These are phyloP conservation scores for Didymodactylos carnosus DNA, from an alignment of 2,888 invertebrate genomes.

Conservation along the genomic window DNA sequence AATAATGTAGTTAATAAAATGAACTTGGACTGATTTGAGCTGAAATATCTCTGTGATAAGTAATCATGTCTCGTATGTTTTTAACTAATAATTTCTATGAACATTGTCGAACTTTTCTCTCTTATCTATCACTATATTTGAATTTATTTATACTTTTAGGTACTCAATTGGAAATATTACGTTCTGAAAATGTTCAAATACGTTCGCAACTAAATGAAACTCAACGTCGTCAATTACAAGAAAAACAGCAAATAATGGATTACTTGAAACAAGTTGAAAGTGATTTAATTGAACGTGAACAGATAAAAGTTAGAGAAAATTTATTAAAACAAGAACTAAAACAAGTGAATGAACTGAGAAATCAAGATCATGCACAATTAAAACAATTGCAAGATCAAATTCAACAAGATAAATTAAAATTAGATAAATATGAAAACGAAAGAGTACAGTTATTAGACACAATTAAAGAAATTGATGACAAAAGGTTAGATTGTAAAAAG, in stretches of 20 bases:
- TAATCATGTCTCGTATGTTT: too few species aligned
- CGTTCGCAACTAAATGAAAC: not conserved
- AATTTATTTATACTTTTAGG: not conserved
- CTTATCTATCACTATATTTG: too few species aligned
- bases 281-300: not conserved
- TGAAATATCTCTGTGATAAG: too few species aligned
- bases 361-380: not conserved
- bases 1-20: too few species aligned
- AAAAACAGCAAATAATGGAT: not conserved
- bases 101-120: too few species aligned
- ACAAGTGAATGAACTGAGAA: not conserved
- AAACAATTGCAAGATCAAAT: not conserved
- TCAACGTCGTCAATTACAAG: not conserved
- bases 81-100: too few species aligned
- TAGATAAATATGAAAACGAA: not conserved
- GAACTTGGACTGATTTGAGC: too few species aligned
- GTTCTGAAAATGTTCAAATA: not conserved
- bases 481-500: too few species aligned
- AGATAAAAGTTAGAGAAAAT: not conserved
- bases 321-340: not conserved
- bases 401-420: not conserved
- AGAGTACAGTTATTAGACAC: not conserved
- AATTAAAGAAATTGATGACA: not conserved
- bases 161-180: not conserved
- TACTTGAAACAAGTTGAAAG: not conserved